Evolutionary conservation across 2,113 vertebrate genomes (phyloP), one percentile per base, ranked within the genome.

Genomic region (Smithornis capensis): DNA sequence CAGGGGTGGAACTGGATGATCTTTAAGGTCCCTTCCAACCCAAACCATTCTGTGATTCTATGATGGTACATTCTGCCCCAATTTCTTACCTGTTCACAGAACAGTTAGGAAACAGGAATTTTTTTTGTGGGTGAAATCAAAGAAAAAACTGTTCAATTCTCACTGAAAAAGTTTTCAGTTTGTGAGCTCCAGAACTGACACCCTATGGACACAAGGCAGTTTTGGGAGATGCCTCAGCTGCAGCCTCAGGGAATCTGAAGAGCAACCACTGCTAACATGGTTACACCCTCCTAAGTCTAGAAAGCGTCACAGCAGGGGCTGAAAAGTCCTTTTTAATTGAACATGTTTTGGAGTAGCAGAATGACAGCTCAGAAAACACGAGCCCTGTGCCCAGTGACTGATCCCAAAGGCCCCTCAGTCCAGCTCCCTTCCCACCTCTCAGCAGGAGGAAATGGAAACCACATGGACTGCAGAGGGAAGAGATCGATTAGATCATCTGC

Each of bases 381-480:
- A 82, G 60, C 28, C 52, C 42, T 11, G 22, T 14, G 28, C 44
- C 40, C 49, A 89, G 40, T 4, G 49, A 64, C 7, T 1, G 14
- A 35, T 24, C 69, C 67, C 63, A n/a, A 14, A 52, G 73, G 6
- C 21, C 38, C 60, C 60, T 38, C 74, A 35, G 76, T 2, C 60
- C 89, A 84, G 35, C 45, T 74, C 71, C 65, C 64, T 68, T 84
- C 77, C 79, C 85, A 64, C 44, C 85, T 42, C 84, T 42, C 44
- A 14, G 73, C 49, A 52, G 79, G 27, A 90, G 91, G 83, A 94
- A 95, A 97, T 76, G 45, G 76, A 82, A 96, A 87, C 83, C 81
- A 87, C 6, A 76, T 47, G 87, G 73, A 78, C 44, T 29, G 70
- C 25, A 44, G 45, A 80, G 59, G 45, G 74, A 62, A 80, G 33